phyloP scores from a whole-genome alignment of 2,113 vertebrate species.

The Heloderma charlesbogerti region DNA sequence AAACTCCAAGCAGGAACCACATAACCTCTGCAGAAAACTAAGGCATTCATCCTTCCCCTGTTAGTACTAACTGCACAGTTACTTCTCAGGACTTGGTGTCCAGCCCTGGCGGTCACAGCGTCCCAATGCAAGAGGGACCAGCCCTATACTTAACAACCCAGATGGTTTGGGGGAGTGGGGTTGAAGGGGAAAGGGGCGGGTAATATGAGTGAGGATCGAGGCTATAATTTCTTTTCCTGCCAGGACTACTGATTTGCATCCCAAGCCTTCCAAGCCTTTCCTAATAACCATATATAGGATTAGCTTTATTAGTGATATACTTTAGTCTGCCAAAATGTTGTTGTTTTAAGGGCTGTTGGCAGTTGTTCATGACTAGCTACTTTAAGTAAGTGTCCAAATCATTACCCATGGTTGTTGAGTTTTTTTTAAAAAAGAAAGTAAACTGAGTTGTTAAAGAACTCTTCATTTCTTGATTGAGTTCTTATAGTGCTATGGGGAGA shows the following conservation, averaged over 20 bases:
- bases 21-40: not conserved
- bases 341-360: not conserved
- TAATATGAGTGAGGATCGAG: not conserved
- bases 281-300: not conserved
- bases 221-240: not conserved
- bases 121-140: not conserved
- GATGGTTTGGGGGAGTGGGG: too few relatives aligned
- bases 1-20: not conserved
- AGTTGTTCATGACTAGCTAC: constrained; percentile 26
- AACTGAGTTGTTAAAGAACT: not conserved
- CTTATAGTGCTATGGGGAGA: not conserved
- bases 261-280: not conserved
- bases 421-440: constrained; percentile 5
- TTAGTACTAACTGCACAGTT: not conserved
- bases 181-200: not conserved
- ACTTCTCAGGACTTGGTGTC: not conserved
- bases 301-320: constrained; percentile 1
- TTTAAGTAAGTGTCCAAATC: constrained; percentile 18
- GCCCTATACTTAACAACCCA: not conserved
- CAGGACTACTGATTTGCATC: not conserved
- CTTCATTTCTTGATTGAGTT: not conserved
- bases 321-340: not conserved
- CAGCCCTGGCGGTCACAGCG: not conserved
- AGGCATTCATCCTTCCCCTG: too few relatives aligned
- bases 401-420: not conserved